Conservation (phyloP, 1,140 invertebrate genomes). For the Melanaphis sacchari region DNA sequence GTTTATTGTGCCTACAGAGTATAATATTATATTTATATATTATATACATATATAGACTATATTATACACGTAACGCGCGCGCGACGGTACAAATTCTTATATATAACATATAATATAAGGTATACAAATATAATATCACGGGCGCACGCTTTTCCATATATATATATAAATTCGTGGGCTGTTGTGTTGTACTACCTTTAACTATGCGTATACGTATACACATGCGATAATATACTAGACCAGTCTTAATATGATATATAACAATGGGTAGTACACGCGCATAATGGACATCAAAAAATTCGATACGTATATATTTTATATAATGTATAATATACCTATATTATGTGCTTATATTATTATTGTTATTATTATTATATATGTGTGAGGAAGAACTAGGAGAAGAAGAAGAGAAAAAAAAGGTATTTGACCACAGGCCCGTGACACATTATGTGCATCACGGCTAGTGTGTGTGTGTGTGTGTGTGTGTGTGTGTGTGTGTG, state of each 20-base stretch:
- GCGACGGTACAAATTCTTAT: neutral
- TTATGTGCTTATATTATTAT: neutral
- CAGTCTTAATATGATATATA: neutral
- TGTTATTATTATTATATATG: neutral
- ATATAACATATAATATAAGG: neutral
- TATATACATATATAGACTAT: neutral
- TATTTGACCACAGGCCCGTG: constrained; percentile 39
- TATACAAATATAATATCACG: neutral
- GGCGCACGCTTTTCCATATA: constrained; percentile 37
- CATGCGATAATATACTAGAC: neutral
- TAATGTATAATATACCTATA: neutral
- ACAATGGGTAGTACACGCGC: constrained; percentile 26
- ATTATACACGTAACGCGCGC: neutral
- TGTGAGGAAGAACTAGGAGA: no score
- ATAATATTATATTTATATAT: neutral
- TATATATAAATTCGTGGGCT: neutral
- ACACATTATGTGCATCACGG: neutral
- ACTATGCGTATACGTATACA: neutral
- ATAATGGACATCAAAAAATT: constrained; percentile 37
- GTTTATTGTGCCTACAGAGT: neutral
- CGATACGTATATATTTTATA: neutral
- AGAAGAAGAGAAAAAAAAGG: neutral
- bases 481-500: neutral
- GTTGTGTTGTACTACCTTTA: neutral
- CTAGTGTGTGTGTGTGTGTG: neutral